These are phyloP conservation scores for Heliocidaris erythrogramma DNA, from an alignment of 35 echinoderm and acorn worm species.

Conservation along the genomic window DNA sequence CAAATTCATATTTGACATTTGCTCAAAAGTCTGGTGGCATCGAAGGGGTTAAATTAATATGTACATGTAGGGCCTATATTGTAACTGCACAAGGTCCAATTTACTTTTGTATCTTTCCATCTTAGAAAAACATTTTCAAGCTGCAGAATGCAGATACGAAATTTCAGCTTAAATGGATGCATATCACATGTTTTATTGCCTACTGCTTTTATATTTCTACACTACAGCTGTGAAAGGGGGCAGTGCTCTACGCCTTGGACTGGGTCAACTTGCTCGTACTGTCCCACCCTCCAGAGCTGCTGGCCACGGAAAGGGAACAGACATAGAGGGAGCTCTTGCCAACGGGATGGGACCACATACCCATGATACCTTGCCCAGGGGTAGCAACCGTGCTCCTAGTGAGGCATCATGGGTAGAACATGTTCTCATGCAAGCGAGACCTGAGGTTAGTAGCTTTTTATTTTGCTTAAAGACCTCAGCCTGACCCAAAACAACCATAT, in stretches of 20 bases:
- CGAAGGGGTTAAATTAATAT: too few relatives aligned
- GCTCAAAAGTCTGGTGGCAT: too few relatives aligned
- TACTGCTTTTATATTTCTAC: background rate
- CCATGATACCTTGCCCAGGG: slow-evolving; percentile 41
- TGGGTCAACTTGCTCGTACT: background rate
- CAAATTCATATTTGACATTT: too few relatives aligned
- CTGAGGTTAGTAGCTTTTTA: slow-evolving; percentile 5
- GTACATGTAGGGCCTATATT: too few relatives aligned
- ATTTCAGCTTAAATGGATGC: background rate
- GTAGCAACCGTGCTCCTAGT: slow-evolving; percentile 35
- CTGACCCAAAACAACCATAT: too few relatives aligned
- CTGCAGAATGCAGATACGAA: background rate
- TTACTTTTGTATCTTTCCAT: too few relatives aligned
- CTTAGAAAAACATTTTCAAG: too few relatives aligned
- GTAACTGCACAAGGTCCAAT: too few relatives aligned
- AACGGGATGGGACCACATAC: slow-evolving; percentile 33
- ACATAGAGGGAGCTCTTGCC: background rate
- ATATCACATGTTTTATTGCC: background rate
- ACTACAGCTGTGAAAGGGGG: slow-evolving; percentile 39
- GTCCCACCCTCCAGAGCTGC: background rate
- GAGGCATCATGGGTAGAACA: slow-evolving; percentile 28
- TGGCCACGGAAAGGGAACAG: slow-evolving; percentile 16
- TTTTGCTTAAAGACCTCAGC: too few relatives aligned
- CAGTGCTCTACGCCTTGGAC: slow-evolving; percentile 17
- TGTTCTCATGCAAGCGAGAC: background rate